Base-by-base conservation (phyloP, 2,888 invertebrate genomes). In the Sepiola atlantica region DNA sequence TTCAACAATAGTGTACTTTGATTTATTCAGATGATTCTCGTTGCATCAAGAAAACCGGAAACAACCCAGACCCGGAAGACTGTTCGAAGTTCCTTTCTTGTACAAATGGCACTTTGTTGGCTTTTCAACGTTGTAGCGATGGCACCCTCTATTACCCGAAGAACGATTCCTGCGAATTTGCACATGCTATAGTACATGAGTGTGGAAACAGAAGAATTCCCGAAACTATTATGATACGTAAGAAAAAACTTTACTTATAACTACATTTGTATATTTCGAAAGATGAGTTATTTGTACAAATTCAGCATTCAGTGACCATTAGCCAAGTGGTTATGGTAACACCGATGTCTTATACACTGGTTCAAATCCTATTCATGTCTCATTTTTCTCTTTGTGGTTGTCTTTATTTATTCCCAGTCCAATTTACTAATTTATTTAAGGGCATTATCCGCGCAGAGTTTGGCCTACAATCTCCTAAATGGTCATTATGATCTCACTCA, bases 11-110 rank as follows among this genome's bases (percentile, higher is more conserved):
- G 45, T 8, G 0, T 32, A 14, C 77, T 21, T 77, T 77, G 77
- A n/a, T 77, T n/a, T n/a, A n/a, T 94, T 24, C 94, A 96, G 96
- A 95, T 94, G 95, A 96, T 92, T 95, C 95, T 28, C 95, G 95
- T 20, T 96, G 96, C 57, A 93, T 95, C 24, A 95, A 95, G 35
- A 95, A 95, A 55, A 95, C 95, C n/a, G 96, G 96, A 21, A 96
- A 95, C 94, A 96, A 95, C 94, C 94, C 95, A 12, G 95, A 96
- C 94, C 96, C 96, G 45, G 95, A 96, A 14, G 96, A 96, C 94
- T 96, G 96, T 94, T 96, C 96, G 20, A 94, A 95, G 28, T 96
- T 96, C 94, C 91, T 96, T 35, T 95, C 96, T 2, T 96, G 96
- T 92, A 94, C 95, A 20, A 96, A 96, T 93, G 95, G 95, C 32